These are phyloP conservation scores for Archips crataeganus DNA, from an alignment of 2,888 invertebrate species.

Conservation along the genomic window DNA sequence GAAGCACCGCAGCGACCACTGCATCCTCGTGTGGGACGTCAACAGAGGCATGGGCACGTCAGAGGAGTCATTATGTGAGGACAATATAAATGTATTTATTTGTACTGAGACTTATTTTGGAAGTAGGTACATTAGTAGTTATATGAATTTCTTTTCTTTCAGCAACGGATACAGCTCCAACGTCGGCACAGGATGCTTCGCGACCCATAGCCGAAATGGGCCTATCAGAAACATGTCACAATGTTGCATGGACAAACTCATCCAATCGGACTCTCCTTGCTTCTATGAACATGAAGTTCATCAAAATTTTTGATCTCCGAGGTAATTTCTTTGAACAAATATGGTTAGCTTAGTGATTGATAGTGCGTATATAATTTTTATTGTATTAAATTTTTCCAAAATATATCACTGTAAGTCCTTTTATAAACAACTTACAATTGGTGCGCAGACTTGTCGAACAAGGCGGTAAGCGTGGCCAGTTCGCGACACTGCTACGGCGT, in stretches of 20 bases:
- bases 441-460: conserved; percentile 87
- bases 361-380: too few relatives aligned
- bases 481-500: conserved; percentile 95
- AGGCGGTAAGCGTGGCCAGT: conserved; percentile 88
- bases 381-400: too few relatives aligned
- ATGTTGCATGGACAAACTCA: conserved; percentile 93
- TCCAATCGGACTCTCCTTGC: conserved; percentile 91
- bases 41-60: conserved; percentile 68
- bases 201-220: conserved; percentile 92
- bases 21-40: conserved; percentile 96
- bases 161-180: conserved; percentile 49
- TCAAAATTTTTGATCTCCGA: conserved; percentile 95
- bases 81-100: background rate
- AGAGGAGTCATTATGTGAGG: conserved; percentile 61
- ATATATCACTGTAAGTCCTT: too few relatives aligned
- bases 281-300: conserved; percentile 95
- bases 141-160: background rate
- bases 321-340: conserved; percentile 80
- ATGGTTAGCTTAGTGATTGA: background rate
- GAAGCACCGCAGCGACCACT: conserved; percentile 95
- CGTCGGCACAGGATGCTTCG: conserved; percentile 76
- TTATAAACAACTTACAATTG: background rate
- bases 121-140: background rate
- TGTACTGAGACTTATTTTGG: background rate
- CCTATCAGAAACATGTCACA: conserved; percentile 93